A percentile compares a stretch with the other conserved stretches of the same genome.
These are phyloP conservation scores for Drosophila burlai DNA, from an alignment of 1,140 invertebrate species.

Conservation along the genomic window DNA sequence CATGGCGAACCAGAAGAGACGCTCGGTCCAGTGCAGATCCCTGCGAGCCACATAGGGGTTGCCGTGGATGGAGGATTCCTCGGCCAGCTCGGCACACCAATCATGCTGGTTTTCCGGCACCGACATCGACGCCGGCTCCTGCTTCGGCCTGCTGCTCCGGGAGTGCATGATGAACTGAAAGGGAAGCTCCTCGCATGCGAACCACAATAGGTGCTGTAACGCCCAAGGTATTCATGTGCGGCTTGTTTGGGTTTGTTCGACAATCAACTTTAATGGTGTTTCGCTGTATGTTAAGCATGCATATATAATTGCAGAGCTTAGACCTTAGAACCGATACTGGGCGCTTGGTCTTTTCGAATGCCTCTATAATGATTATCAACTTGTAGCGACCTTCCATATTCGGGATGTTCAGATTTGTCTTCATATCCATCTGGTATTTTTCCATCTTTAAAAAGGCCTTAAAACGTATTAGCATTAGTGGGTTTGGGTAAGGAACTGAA, in stretches of 20 bases:
- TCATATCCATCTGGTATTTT: neutral
- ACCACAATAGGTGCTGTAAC: neutral
- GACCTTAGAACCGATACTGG: neutral
- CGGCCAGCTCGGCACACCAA: conserved; percentile 51
- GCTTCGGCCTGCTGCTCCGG: neutral
- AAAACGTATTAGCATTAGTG: neutral
- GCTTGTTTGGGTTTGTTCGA: neutral
- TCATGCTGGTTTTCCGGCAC: conserved; percentile 1
- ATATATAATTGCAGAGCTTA: conserved; percentile 36
- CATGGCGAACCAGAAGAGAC: conserved; percentile 64
- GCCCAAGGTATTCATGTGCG: neutral
- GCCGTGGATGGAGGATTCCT: conserved; percentile 69
- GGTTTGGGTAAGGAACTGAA: no score
- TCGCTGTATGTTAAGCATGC: conserved; percentile 40
- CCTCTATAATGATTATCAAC: neutral
- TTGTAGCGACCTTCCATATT: conserved; percentile 18
- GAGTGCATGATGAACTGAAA: conserved; percentile 39
- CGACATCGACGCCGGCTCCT: neutral
- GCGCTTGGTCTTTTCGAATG: conserved; percentile 11
- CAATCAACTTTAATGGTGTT: conserved; percentile 44
- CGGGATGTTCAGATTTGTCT: neutral
- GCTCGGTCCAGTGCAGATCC: conserved; percentile 72
- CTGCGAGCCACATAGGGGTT: conserved; percentile 66
- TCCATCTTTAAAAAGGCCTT: neutral
- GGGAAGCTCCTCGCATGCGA: conserved; percentile 14